Evolutionary conservation across 2,797 vertebrate species (phyloP).

Genomic region (Acanthurus lineatus): DNA sequence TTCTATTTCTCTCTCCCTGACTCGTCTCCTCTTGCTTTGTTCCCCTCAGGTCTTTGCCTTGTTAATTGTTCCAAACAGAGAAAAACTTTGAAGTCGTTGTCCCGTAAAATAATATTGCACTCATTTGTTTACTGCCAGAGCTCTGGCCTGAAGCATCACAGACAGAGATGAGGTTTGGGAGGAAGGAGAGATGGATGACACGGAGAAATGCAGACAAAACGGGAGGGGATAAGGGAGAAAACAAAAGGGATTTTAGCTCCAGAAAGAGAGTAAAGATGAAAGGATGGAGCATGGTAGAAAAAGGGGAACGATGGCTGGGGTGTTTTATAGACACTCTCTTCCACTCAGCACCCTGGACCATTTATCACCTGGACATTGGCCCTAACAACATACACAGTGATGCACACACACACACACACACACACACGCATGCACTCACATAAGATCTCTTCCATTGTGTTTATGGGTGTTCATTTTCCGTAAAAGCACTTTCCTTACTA

Average conservation of each 20-base stretch:
- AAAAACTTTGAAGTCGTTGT: conserved; percentile 65
- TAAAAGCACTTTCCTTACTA: conserved; percentile 74
- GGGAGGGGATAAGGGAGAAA: conserved; percentile 11
- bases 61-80: conserved; percentile 71
- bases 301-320: conserved; percentile 16
- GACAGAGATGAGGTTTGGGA: conserved; percentile 27
- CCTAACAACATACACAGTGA: conserved; percentile 46
- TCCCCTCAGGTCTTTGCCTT: conserved; percentile 51
- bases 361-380: conserved; percentile 74
- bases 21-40: conserved; percentile 30
- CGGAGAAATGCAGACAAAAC: conserved; percentile 26
- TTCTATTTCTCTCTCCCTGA: conserved; percentile 17
- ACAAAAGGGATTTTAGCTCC: conserved; percentile 26
- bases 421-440: conserved; percentile 46
- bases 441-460: conserved; percentile 58
- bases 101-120: conserved; percentile 72
- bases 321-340: conserved; percentile 75
- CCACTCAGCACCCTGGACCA: conserved; percentile 53
- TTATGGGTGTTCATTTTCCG: conserved; percentile 70
- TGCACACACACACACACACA: conserved; percentile 44
- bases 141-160: conserved; percentile 51
- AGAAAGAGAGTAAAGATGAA: conserved; percentile 52
- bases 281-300: conserved; percentile 41
- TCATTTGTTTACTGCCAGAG: conserved; percentile 67
- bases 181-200: conserved; percentile 36